Percentiles rank a stretch among this genome's conserved stretches.
phyloP scores from a whole-genome alignment of 1,140 invertebrate species.

The Danaus plexippus region DNA sequence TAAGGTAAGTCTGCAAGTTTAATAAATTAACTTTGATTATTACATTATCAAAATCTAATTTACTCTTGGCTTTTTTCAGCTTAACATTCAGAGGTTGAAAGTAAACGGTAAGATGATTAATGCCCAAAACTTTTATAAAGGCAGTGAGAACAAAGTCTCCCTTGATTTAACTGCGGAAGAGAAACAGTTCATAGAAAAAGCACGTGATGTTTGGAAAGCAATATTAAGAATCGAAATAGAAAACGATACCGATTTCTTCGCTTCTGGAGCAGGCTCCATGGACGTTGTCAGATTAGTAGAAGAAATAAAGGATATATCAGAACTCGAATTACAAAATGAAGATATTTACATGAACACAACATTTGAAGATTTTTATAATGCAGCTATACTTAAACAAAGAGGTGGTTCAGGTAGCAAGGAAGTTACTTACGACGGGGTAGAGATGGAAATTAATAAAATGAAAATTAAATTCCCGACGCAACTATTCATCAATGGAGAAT shows the following conservation, averaged over 20 bases:
- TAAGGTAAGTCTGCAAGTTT: conserved; percentile 68
- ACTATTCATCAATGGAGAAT: conserved; percentile 92
- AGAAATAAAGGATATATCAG: conserved; percentile 89
- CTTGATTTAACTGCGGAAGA: conserved; percentile 87
- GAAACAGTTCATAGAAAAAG: conserved; percentile 73
- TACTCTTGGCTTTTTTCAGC: conserved; percentile 33
- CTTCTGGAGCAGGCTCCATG: conserved; percentile 93
- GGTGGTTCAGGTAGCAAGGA: conserved; percentile 70
- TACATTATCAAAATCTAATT: conserved; percentile 11
- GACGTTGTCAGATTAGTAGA: conserved; percentile 95
- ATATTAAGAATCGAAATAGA: conserved; percentile 87
- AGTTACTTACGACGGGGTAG: conserved; percentile 81
- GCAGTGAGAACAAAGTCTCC: conserved; percentile 69
- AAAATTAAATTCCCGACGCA: conserved; percentile 89
- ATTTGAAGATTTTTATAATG: conserved; percentile 85
- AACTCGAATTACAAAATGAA: conserved; percentile 86
- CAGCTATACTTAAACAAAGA: conserved; percentile 77
- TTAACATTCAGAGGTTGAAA: conserved; percentile 81
- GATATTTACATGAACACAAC: conserved; percentile 94
- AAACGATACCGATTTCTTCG: conserved; percentile 92
- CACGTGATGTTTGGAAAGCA: conserved; percentile 84
- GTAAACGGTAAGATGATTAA: conserved; percentile 87
- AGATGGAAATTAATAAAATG: conserved; percentile 87
- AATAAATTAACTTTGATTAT: not conserved
- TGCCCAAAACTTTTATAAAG: conserved; percentile 85